A percentile compares a stretch with the other conserved stretches of the same genome.
These are phyloP conservation scores for Theodoxus fluviatilis DNA, from an alignment of 2,888 invertebrate genomes.

Conservation along the genomic window DNA sequence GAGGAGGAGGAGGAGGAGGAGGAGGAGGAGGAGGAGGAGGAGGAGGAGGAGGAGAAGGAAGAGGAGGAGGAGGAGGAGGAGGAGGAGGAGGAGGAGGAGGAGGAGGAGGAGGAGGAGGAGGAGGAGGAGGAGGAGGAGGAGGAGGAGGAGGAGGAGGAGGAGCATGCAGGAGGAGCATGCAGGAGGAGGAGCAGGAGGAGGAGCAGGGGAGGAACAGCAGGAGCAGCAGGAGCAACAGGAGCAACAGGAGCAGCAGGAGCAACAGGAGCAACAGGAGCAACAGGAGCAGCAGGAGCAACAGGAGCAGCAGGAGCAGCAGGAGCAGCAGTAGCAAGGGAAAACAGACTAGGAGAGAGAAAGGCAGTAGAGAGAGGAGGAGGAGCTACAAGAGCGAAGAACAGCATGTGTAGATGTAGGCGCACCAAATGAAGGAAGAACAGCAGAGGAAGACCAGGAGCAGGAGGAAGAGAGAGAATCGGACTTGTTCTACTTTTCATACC, in stretches of 20 bases:
- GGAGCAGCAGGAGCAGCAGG: neutral
- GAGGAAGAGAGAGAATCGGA: neutral
- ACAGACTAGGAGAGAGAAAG: neutral
- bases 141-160: neutral
- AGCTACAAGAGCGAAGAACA: neutral
- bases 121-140: neutral
- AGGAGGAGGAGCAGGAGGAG: neutral
- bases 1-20: constrained; percentile 14
- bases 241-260: neutral
- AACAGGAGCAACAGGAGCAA: neutral
- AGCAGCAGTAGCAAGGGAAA: neutral
- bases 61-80: neutral
- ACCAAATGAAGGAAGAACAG: neutral
- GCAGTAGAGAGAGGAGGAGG: neutral
- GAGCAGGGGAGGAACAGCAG: too few species aligned
- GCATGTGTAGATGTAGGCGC: too few species aligned
- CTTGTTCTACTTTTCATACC: too few species aligned
- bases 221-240: neutral
- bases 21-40: neutral
- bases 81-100: neutral
- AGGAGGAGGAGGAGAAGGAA: neutral
- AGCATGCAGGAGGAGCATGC: neutral
- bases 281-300: neutral
- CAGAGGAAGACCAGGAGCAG: neutral
- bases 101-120: neutral